A percentile compares a stretch with the other conserved stretches of the same genome.
phyloP scores from a whole-genome alignment of 2,888 invertebrate species.

The Euzetes globulus region DNA sequence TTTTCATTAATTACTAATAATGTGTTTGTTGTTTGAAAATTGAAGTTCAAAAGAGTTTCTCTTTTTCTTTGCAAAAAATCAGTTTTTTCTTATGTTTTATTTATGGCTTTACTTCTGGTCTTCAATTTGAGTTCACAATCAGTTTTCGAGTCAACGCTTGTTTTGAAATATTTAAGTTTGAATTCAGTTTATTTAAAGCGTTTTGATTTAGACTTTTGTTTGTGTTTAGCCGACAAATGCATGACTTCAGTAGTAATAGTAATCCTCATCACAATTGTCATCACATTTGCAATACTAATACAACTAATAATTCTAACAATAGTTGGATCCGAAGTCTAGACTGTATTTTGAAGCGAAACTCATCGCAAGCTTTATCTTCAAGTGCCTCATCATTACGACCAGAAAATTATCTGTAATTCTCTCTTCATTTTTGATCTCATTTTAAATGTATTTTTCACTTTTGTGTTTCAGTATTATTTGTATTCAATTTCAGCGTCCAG shows the following conservation, averaged over 20 bases:
- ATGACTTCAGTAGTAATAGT: slow-evolving; percentile 13
- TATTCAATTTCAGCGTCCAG: neutral
- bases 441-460: neutral
- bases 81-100: neutral
- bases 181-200: neutral
- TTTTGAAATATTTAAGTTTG: neutral
- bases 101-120: neutral
- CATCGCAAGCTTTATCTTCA: slow-evolving; percentile 29
- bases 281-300: slow-evolving; percentile 1
- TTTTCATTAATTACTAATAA: neutral
- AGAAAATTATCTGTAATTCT: slow-evolving; percentile 33
- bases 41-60: neutral
- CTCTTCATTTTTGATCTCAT: neutral
- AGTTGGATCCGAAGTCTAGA: slow-evolving; percentile 35
- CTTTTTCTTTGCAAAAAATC: neutral
- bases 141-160: neutral
- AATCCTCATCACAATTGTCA: neutral
- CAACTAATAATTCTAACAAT: slow-evolving; percentile 15
- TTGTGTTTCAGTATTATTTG: neutral
- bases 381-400: slow-evolving; percentile 34
- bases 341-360: slow-evolving; percentile 34
- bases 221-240: slow-evolving; percentile 8
- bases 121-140: neutral
- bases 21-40: neutral
- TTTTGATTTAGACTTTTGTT: neutral